Evolutionary conservation across 2,797 vertebrate genomes (phyloP), one percentile per base, ranked within the genome.

Genomic region (Xiphophorus birchmanni): DNA sequence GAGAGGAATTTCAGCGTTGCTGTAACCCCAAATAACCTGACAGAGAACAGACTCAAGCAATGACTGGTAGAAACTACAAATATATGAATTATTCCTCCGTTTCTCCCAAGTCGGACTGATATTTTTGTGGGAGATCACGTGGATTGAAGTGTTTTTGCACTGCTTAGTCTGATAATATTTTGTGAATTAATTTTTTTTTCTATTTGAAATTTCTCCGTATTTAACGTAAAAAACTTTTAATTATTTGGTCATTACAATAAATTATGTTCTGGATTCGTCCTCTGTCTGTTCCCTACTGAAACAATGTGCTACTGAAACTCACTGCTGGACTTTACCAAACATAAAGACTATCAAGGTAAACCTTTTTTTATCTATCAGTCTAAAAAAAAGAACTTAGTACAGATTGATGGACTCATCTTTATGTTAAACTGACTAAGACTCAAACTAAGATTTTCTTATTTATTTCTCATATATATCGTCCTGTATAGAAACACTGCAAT

Each of bases 231-330:
- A 52, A 82, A 8, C 4, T 6, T 67, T 63, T 26, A 67, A 54
- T 32, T 42, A 75, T 83, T 77, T 32, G 76, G 44, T 80, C 26
- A 29, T 67, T 72, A 26, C 32, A 54, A 63, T 5, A 54, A 75
- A 17, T 5, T 65, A 60, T 81, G 17, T 29, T 65, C 32, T 56
- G 8, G 9, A 74, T 75, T 74, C 5, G 29, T 50, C 71, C 15
- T 76, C 40, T 40, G 56, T 74, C 47, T 69, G 81, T 69, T 32
- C 45, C 40, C 74, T 29, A 73, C 13, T 45, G 35, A 85, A 87
- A 74, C 29, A 12, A 15, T 77, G 79, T 82, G 90, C 91, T 92
- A 86, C 92, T 90, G 91, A 90, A 82, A 80, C 71, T 74, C 11
- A 48, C 7, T 13, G 26, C 74, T 32, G 11, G 21, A 45, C n/a